Conservation (phyloP, 2,797 vertebrate species). For the Arrhamphus sclerolepis region DNA sequence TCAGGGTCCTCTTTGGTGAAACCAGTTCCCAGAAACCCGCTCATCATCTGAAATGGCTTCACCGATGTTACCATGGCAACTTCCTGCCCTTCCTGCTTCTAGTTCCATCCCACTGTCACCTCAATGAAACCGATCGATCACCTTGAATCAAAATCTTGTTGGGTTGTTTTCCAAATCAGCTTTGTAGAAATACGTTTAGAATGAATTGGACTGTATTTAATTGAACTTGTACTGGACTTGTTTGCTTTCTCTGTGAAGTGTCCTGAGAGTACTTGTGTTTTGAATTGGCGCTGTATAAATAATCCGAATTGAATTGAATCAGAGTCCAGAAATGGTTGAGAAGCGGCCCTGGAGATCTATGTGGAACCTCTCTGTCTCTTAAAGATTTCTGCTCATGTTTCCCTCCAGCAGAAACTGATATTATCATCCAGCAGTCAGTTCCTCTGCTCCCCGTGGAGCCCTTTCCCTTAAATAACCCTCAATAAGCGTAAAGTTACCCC, state of each 20-base stretch:
- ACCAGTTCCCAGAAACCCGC: no score
- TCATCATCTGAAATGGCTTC: no score
- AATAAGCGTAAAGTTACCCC: constrained; percentile 50
- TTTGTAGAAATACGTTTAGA: no score
- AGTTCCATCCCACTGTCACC: no score
- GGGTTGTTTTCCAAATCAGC: no score
- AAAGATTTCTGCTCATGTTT: constrained; percentile 77
- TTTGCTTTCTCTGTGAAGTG: constrained; percentile 7
- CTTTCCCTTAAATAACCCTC: constrained; percentile 72
- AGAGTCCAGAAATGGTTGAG: constrained; percentile 49
- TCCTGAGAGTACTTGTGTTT: background rate
- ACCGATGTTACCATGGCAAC: no score
- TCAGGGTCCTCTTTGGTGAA: no score
- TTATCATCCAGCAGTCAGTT: constrained; percentile 48
- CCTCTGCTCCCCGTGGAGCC: constrained; percentile 53
- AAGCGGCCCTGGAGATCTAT: constrained; percentile 68
- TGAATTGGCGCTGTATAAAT: constrained; percentile 28
- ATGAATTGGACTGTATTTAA: background rate
- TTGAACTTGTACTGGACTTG: background rate
- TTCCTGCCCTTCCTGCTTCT: no score
- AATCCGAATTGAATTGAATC: constrained; percentile 33
- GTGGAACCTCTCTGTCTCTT: constrained; percentile 71
- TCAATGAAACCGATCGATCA: no score
- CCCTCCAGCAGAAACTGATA: constrained; percentile 67
- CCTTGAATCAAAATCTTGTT: no score